These are phyloP conservation scores for Sturnus vulgaris DNA, from an alignment of 2,113 vertebrate species.

Conservation along the genomic window DNA sequence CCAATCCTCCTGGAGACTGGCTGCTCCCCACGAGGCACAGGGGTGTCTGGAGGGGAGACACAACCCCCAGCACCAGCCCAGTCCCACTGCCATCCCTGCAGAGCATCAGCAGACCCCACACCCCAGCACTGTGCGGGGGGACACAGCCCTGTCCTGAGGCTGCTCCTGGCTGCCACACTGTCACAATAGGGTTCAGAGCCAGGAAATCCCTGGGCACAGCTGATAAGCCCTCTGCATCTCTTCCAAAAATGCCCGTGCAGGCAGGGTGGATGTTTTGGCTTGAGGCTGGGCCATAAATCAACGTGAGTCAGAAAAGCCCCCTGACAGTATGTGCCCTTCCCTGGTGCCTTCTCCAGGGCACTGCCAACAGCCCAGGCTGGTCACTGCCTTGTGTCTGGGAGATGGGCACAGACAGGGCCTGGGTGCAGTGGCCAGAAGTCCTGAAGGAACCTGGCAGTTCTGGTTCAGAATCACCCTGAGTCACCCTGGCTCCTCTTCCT, in stretches of 20 bases:
- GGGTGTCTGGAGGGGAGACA: neutral
- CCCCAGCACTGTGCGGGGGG: neutral
- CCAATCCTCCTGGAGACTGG: fast-evolving
- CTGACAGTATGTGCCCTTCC: neutral
- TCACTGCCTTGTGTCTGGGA: neutral
- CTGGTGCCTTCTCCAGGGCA: neutral
- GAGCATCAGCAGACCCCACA: neutral
- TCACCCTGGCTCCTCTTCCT: neutral
- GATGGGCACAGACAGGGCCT: neutral
- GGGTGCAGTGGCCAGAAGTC: neutral
- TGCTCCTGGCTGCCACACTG: neutral
- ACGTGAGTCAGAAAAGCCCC: neutral
- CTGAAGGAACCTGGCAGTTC: neutral
- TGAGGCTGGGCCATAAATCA: conserved; percentile 15
- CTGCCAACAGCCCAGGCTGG: neutral
- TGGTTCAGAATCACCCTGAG: neutral
- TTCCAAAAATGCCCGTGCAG: neutral
- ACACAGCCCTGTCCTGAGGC: neutral
- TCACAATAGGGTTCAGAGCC: neutral
- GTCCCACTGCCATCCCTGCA: neutral
- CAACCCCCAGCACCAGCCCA: neutral
- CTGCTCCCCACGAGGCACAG: neutral
- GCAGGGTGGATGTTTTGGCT: neutral
- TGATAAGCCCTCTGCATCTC: conserved; percentile 10
- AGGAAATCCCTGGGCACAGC: neutral